These are phyloP conservation scores for Etheostoma spectabile DNA, from an alignment of 2,113 vertebrate species.

Conservation along the genomic window DNA sequence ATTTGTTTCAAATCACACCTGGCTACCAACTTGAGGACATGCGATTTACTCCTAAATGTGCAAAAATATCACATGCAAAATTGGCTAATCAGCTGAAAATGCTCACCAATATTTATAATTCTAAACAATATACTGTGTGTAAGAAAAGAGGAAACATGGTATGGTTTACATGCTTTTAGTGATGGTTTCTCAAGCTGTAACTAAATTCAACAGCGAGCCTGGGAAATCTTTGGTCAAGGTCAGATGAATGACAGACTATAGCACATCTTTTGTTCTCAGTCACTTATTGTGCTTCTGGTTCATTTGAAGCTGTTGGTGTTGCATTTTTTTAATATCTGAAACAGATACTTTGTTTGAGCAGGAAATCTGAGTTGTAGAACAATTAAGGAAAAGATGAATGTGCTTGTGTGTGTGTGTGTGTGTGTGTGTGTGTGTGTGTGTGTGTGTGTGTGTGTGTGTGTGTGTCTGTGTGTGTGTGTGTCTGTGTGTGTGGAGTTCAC, in stretches of 20 bases:
- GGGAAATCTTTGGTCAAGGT: conserved; percentile 51
- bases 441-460: conserved; percentile 1
- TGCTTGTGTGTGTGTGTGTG: conserved; percentile 5
- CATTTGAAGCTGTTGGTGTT: neutral
- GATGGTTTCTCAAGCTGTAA: neutral
- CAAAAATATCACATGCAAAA: neutral
- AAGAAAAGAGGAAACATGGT: neutral
- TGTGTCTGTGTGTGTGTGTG: conserved; percentile 3
- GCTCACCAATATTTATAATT: neutral
- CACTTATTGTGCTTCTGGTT: neutral
- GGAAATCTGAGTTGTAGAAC: neutral
- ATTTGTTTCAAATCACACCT: neutral
- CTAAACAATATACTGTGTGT: neutral
- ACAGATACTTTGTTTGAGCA: neutral
- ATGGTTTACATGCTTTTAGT: neutral
- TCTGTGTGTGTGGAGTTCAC: neutral
- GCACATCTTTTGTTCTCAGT: conserved; percentile 3
- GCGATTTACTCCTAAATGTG: neutral
- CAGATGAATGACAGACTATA: conserved; percentile 38
- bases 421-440: neutral
- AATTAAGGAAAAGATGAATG: neutral
- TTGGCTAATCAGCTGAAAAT: neutral
- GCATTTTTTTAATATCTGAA: neutral
- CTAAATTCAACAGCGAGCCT: neutral
- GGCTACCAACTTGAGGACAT: too few relatives aligned